These are phyloP conservation scores for Macrocentrus cingulum DNA, from an alignment of 1,140 invertebrate species.

Conservation along the genomic window DNA sequence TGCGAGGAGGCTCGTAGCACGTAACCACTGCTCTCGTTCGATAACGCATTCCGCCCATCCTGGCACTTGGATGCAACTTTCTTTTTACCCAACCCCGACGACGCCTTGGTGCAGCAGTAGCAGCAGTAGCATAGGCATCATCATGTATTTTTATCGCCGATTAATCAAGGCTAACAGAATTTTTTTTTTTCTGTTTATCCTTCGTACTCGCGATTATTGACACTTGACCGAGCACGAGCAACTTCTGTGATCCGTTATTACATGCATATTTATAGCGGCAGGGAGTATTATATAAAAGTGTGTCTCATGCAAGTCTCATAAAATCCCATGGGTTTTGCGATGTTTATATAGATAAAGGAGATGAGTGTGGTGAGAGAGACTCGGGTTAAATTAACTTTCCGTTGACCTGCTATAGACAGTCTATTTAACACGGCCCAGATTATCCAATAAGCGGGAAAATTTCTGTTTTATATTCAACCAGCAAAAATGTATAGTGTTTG, in stretches of 20 bases:
- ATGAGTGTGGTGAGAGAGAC: constrained; percentile 5
- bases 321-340: neutral
- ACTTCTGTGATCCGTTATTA: neutral
- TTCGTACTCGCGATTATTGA: constrained; percentile 7
- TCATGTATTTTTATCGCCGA: neutral
- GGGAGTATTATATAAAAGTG: neutral
- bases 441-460: constrained; percentile 23
- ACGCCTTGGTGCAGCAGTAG: neutral
- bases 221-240: constrained; percentile 7
- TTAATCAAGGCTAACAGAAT: neutral
- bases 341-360: neutral
- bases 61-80: constrained; percentile 18
- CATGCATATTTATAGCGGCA: neutral
- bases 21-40: constrained; percentile 18
- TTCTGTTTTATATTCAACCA: constrained; percentile 13
- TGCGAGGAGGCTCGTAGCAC: constrained; percentile 7
- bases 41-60: constrained; percentile 22
- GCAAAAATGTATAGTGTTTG: neutral
- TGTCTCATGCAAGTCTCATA: neutral
- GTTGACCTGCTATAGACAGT: constrained; percentile 45
- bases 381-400: constrained; percentile 43
- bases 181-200: neutral
- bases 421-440: constrained; percentile 50
- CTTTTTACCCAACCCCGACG: constrained; percentile 5
- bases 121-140: too few relatives aligned